phyloP scores from a whole-genome alignment of 1,140 invertebrate species.

The Eupristina koningsbergeri region DNA sequence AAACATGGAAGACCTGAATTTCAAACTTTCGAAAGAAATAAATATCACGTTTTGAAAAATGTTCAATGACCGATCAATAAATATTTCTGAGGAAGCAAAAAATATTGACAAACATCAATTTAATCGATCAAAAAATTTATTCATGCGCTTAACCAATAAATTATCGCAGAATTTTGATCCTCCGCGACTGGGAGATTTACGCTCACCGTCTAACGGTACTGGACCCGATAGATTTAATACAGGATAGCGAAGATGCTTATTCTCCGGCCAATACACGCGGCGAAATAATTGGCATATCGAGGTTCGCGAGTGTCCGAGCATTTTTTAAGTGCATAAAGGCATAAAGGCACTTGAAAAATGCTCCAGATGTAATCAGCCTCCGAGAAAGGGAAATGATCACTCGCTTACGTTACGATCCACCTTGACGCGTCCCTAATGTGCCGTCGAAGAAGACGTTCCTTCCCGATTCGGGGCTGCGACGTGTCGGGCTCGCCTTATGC shows the following conservation, averaged over 20 bases:
- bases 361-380: not conserved
- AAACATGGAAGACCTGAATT: not conserved
- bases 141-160: not conserved
- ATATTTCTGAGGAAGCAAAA: not conserved
- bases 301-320: not conserved
- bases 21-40: not conserved
- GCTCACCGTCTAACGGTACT: not conserved
- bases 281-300: not conserved
- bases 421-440: not conserved
- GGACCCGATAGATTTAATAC: not conserved
- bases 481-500: no score
- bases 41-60: not conserved
- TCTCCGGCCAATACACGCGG: not conserved
- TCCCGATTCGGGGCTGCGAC: no score
- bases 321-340: not conserved
- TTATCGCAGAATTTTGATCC: not conserved
- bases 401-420: not conserved
- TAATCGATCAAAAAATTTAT: slow-evolving; percentile 19
- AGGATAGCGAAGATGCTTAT: no score
- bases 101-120: not conserved
- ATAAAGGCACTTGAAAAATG: not conserved
- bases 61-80: not conserved
- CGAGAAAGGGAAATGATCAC: not conserved
- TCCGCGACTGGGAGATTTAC: not conserved
- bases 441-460: not conserved